Percentiles rank a stretch among this genome's conserved stretches.
Evolutionary conservation across 92 coral and sea anemone species (phyloP).

Genomic region (Paramuricea clavata): DNA sequence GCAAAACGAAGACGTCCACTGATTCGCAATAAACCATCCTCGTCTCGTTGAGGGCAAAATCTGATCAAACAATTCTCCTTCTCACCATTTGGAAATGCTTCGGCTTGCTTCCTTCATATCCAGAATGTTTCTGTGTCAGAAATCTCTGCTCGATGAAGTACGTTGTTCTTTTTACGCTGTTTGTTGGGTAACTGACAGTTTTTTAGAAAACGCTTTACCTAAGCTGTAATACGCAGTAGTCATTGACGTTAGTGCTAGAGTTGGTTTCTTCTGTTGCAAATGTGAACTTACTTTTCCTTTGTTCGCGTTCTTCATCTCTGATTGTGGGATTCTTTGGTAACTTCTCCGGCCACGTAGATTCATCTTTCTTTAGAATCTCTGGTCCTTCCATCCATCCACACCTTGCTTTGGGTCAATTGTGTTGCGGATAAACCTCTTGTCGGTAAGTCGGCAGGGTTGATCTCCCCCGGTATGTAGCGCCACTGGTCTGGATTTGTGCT

Average conservation of each 20-base stretch:
- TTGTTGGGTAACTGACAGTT: constrained; percentile 33
- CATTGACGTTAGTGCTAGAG: too few species aligned
- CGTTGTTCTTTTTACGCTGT: background rate
- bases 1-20: constrained; percentile 59
- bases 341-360: constrained; percentile 48
- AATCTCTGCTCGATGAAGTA: background rate
- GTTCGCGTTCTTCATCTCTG: background rate
- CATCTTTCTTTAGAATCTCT: constrained; percentile 35
- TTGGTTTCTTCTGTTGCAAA: background rate
- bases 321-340: background rate
- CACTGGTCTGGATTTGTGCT: constrained; percentile 31
- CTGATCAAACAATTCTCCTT: background rate
- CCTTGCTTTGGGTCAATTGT: constrained; percentile 28
- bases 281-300: background rate
- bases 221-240: constrained; percentile 59
- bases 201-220: constrained; percentile 35
- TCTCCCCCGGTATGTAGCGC: constrained; percentile 24
- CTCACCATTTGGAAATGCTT: constrained; percentile 8
- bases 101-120: constrained; percentile 30
- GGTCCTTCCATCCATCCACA: constrained; percentile 53
- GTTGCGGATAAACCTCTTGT: constrained; percentile 43
- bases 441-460: constrained; percentile 40
- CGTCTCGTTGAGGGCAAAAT: background rate
- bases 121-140: constrained; percentile 46
- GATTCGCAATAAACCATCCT: constrained; percentile 16